Percentiles rank a stretch among this genome's conserved stretches.
These are phyloP conservation scores for Hafferia zeledoni DNA, from an alignment of 2,797 vertebrate species.

Conservation along the genomic window DNA sequence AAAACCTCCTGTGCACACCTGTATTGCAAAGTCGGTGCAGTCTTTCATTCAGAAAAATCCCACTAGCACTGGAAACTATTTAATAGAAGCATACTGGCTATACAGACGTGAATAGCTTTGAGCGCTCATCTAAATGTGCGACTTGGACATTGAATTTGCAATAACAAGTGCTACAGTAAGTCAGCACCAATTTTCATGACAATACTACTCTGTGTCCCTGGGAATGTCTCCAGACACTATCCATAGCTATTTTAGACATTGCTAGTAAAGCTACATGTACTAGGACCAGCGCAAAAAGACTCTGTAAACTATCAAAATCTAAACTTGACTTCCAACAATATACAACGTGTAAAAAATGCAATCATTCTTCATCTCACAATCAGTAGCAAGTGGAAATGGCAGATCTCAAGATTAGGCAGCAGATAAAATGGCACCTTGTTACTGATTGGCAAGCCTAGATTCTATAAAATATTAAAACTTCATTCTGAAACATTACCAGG, in stretches of 20 bases:
- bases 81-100: background rate
- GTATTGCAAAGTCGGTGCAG: background rate
- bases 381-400: background rate
- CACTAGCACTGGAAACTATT: background rate
- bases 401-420: background rate
- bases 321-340: background rate
- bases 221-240: background rate
- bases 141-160: background rate
- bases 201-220: background rate
- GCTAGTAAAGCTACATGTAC: background rate
- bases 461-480: background rate
- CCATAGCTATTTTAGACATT: background rate
- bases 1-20: background rate
- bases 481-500: background rate
- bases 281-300: background rate
- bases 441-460: background rate
- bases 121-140: background rate
- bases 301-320: background rate
- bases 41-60: background rate
- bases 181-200: background rate
- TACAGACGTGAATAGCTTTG: background rate
- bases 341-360: background rate
- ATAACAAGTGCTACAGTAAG: background rate
- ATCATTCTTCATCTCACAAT: background rate
- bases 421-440: background rate